phyloP scores from a whole-genome alignment of 2,888 invertebrate species.

The Scrobipalpa costella region DNA sequence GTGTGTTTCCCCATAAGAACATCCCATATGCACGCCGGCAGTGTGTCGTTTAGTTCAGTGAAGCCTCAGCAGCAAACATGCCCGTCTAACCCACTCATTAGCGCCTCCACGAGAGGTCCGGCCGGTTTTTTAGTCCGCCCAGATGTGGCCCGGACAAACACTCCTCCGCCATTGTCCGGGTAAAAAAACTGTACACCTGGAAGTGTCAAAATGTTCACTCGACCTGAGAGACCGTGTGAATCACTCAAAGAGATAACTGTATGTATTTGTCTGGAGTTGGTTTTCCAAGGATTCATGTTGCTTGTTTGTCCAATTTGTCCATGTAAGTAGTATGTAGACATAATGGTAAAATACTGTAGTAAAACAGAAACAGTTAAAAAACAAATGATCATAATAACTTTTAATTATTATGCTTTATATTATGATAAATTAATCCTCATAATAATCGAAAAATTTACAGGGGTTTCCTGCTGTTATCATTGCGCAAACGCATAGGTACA shows the following conservation, averaged over 20 bases:
- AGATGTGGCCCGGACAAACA: constrained; percentile 77
- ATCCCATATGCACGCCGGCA: neutral
- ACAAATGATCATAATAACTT: too few species aligned
- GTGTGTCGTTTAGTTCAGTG: neutral
- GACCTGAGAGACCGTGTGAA: constrained; percentile 72
- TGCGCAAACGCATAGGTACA: constrained; percentile 36
- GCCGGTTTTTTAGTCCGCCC: constrained; percentile 73
- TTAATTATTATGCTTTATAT: too few species aligned
- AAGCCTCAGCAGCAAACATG: constrained; percentile 33
- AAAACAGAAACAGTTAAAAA: too few species aligned
- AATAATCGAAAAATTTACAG: too few species aligned
- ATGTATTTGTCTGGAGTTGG: constrained; percentile 6
- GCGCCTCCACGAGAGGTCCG: constrained; percentile 76
- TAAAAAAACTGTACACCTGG: constrained; percentile 79
- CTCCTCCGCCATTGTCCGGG: constrained; percentile 63
- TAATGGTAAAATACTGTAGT: too few species aligned
- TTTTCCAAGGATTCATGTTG: neutral
- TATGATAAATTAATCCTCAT: too few species aligned
- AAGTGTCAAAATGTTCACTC: constrained; percentile 80
- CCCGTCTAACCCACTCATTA: constrained; percentile 59
- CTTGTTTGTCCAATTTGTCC: neutral
- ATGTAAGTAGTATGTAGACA: too few species aligned
- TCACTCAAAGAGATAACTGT: constrained; percentile 39
- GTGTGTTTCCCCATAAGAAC: too few species aligned
- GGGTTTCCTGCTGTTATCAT: too few species aligned